These are phyloP conservation scores for Oscheius onirici DNA, from an alignment of 2,888 invertebrate genomes.

Conservation along the genomic window DNA sequence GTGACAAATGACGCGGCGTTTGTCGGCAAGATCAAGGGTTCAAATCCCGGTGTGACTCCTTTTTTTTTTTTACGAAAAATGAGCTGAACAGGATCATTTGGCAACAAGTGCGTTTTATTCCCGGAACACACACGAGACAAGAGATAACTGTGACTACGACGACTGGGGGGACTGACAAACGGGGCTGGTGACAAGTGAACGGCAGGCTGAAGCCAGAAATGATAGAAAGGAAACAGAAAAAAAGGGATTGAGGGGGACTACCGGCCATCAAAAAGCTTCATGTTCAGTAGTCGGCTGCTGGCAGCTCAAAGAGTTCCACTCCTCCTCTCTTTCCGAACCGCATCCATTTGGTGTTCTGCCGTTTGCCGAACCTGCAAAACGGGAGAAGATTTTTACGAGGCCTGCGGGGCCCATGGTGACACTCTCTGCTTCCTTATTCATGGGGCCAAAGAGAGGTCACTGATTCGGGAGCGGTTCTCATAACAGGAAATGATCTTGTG, in stretches of 20 bases:
- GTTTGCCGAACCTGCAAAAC: slow-evolving; percentile 61
- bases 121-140: background rate
- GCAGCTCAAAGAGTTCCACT: slow-evolving; percentile 26
- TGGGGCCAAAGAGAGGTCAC: background rate
- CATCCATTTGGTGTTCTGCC: slow-evolving; percentile 67
- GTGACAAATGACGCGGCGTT: too few relatives aligned
- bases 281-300: slow-evolving; percentile 5
- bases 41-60: background rate
- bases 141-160: background rate
- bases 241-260: background rate
- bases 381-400: background rate
- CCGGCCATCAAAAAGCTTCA: background rate
- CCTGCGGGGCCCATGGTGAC: background rate
- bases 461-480: background rate
- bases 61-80: background rate
- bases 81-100: background rate
- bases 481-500: background rate
- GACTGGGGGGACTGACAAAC: slow-evolving; percentile 13
- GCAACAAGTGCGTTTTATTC: slow-evolving; percentile 16
- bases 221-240: background rate
- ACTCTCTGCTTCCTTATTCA: too few relatives aligned
- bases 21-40: background rate
- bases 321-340: slow-evolving; percentile 62
- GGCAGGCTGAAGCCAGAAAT: slow-evolving; percentile 9
- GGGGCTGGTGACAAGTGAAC: slow-evolving; percentile 25